Percentiles rank a stretch among this genome's conserved stretches.
Conservation (phyloP, 1,140 invertebrate species). For the Heliconius melpomene region DNA sequence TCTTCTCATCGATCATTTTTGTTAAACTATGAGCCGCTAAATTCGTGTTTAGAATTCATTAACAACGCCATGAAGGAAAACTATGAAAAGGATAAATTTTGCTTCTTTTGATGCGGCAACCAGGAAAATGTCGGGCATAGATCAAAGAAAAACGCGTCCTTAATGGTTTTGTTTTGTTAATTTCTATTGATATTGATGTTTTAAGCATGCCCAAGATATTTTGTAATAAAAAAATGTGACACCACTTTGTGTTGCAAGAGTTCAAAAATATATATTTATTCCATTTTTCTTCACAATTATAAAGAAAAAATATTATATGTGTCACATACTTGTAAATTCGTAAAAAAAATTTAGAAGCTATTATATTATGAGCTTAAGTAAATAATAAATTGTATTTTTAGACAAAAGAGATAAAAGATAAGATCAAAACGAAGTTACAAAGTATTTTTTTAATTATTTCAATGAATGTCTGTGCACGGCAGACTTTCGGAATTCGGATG, state of each 20-base stretch:
- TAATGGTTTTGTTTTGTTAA: background rate
- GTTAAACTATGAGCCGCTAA: background rate
- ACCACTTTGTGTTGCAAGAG: too few species aligned
- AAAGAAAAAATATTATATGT: background rate
- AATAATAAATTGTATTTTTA: background rate
- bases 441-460: background rate
- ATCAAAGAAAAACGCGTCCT: conserved; percentile 1
- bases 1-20: background rate
- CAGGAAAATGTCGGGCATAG: background rate
- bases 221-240: too few species aligned
- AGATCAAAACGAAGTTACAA: background rate
- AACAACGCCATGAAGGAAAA: background rate
- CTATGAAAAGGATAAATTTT: background rate
- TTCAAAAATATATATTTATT: too few species aligned
- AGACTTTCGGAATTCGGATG: background rate
- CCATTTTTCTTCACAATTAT: background rate
- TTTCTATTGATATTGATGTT: background rate
- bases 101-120: background rate
- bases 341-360: too few species aligned
- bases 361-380: background rate
- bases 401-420: background rate
- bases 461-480: background rate
- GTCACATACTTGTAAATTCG: too few species aligned
- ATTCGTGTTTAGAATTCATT: background rate
- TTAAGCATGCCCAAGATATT: too few species aligned